These are phyloP conservation scores for Leucopternis melanops DNA, from an alignment of 2,113 vertebrate genomes.

Conservation along the genomic window DNA sequence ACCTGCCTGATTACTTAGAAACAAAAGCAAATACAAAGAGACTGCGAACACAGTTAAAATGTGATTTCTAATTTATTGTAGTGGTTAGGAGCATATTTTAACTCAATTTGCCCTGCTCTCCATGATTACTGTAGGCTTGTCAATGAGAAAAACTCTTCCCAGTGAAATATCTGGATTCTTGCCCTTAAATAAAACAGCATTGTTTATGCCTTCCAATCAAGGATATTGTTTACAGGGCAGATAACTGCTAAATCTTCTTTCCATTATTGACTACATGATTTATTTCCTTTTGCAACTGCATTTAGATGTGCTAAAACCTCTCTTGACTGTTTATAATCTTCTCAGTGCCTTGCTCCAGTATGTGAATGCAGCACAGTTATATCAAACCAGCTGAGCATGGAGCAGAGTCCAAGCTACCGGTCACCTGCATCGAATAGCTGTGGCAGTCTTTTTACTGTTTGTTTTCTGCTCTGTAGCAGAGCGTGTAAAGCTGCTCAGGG, in stretches of 20 bases:
- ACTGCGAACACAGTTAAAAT: not conserved
- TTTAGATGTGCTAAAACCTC: not conserved
- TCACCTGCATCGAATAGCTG: not conserved
- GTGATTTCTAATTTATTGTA: constrained; percentile 28
- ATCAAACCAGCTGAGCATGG: not conserved
- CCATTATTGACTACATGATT: not conserved
- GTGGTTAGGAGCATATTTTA: not conserved
- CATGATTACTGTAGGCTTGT: not conserved
- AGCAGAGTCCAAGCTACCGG: not conserved
- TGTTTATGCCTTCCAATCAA: constrained; percentile 23
- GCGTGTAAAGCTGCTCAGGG: not conserved
- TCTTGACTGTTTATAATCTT: not conserved
- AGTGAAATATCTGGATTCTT: not conserved
- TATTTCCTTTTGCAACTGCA: not conserved
- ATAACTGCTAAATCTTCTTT: constrained; percentile 12
- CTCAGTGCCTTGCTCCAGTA: not conserved
- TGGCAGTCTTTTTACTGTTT: not conserved
- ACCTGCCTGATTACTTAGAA: not conserved
- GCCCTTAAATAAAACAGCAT: not conserved
- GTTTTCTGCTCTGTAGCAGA: not conserved
- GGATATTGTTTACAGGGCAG: constrained; percentile 14
- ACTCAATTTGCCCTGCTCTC: not conserved
- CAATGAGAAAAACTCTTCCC: not conserved
- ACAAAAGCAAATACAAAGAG: not conserved
- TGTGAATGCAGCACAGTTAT: not conserved